Evolutionary conservation across 2,113 vertebrate genomes (phyloP).

Genomic region (Bufo gargarizans): DNA sequence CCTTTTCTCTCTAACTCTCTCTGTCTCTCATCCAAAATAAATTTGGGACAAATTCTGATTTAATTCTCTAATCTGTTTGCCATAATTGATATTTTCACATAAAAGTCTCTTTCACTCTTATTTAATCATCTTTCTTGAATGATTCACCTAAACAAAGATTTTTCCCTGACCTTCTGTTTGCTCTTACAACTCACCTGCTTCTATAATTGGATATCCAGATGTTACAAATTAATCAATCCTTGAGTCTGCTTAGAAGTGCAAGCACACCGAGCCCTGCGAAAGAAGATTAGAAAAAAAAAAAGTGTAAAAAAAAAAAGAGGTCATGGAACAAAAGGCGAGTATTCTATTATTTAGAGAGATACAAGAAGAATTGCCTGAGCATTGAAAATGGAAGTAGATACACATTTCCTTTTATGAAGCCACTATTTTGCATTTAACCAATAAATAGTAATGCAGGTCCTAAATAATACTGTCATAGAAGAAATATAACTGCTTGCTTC

Average conservation of each 20-base stretch:
- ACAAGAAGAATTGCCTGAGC: constrained; percentile 18
- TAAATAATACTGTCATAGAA: constrained; percentile 27
- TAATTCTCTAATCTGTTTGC: not conserved
- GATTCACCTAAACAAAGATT: constrained; percentile 21
- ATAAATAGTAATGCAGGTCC: constrained; percentile 32
- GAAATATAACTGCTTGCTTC: not conserved
- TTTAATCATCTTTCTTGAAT: constrained; percentile 23
- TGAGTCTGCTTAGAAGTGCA: not conserved
- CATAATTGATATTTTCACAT: constrained; percentile 10
- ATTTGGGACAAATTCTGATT: no score
- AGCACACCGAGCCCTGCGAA: not conserved
- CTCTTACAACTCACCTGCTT: constrained; percentile 43
- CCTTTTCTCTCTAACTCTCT: no score
- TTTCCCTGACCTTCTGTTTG: constrained; percentile 44
- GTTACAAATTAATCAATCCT: constrained; percentile 48
- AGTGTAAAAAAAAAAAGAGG: constrained; percentile 42
- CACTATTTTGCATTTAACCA: constrained; percentile 35
- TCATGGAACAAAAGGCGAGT: constrained; percentile 32
- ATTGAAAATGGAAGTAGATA: not conserved
- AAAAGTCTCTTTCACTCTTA: not conserved
- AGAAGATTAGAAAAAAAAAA: constrained; percentile 18
- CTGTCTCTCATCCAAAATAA: no score
- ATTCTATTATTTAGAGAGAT: constrained; percentile 44
- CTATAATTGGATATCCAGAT: constrained; percentile 47
- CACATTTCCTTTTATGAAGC: not conserved